A percentile compares a stretch with the other conserved stretches of the same genome.
phyloP scores from a whole-genome alignment of 2,888 invertebrate species.

The Thymelicus acteon region DNA sequence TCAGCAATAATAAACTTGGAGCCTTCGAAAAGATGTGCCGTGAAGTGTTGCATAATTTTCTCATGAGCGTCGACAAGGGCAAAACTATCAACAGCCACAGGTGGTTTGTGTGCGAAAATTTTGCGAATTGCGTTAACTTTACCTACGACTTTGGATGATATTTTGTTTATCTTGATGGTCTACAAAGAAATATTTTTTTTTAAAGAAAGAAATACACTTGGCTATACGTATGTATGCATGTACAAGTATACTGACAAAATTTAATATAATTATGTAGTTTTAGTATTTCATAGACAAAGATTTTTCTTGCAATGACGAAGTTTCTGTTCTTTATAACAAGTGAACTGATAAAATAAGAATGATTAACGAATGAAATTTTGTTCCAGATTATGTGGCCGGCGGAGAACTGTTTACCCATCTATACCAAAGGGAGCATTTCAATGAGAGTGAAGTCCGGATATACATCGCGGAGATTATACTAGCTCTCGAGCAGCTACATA shows the following conservation, averaged over 20 bases:
- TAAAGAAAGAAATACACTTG: background rate
- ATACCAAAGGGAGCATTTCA: slow-evolving; percentile 96
- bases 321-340: too few relatives aligned
- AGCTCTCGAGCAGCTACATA: slow-evolving; percentile 97
- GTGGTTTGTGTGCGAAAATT: slow-evolving; percentile 16
- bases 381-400: slow-evolving; percentile 96
- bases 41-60: slow-evolving; percentile 27
- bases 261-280: too few relatives aligned
- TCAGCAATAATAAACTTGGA: slow-evolving; percentile 31
- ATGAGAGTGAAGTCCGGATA: slow-evolving; percentile 94
- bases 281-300: too few relatives aligned
- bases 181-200: background rate
- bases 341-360: too few relatives aligned
- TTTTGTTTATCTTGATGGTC: background rate
- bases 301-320: too few relatives aligned
- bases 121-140: background rate
- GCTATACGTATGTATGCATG: too few relatives aligned
- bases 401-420: slow-evolving; percentile 99
- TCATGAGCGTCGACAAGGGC: slow-evolving; percentile 17
- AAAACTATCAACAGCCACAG: slow-evolving; percentile 15
- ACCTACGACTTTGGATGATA: background rate
- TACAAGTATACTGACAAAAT: too few relatives aligned
- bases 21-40: slow-evolving; percentile 27
- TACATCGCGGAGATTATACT: slow-evolving; percentile 98
- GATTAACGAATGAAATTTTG: slow-evolving; percentile 27